Base-by-base conservation (phyloP, 2,113 vertebrate species). In the Ivindomyrus marchei region DNA sequence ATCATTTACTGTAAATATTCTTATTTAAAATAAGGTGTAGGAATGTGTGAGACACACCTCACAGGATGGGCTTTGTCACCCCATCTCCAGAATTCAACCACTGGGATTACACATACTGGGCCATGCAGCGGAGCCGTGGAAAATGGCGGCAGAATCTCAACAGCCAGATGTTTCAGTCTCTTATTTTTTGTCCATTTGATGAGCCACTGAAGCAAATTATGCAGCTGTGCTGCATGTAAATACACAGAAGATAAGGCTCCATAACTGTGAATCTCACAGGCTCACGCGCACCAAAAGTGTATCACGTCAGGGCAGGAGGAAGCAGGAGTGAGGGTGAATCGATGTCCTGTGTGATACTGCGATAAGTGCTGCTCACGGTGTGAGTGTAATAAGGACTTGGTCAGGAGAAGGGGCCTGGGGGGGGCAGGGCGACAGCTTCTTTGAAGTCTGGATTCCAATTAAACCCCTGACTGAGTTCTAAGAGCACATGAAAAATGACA, bases 361-460 rank as follows among this genome's bases (percentile, higher is more conserved):
- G 85, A 80, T 88, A 90, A 80, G 62, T 53, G 66, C n/a, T 24
- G 85, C 88, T 80, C 85, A 77, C 47, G 31, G 62, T 80, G 58
- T 84, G 53, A 88, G 77, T 70, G 90, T 85, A 88, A 90, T 96
- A 97, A 96, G 94, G 96, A 95, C 95, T 94, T 94, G 94, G 93
- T 93, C 94, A 94, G 93, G 90, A 94, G 74, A 56, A 42, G 91
- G 88, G 91, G 90, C 92, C 92, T 91, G 91, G 92, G 91, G 91
- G 92, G 96, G 96, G 95, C n/a, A 89, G 96, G 95, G n/a, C 94
- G 94, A 96, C 96, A 96, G 96, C 95, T 97, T 97, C 98, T 99
- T 99, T 99, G 98, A 99, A 98, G 98, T 99, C 98, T 97, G 95
- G 97, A 98, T 99, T 99, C 97, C 98, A 99, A 99, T 99, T 99